phyloP scores from a whole-genome alignment of 2,113 vertebrate genomes.

The Equus quagga region DNA sequence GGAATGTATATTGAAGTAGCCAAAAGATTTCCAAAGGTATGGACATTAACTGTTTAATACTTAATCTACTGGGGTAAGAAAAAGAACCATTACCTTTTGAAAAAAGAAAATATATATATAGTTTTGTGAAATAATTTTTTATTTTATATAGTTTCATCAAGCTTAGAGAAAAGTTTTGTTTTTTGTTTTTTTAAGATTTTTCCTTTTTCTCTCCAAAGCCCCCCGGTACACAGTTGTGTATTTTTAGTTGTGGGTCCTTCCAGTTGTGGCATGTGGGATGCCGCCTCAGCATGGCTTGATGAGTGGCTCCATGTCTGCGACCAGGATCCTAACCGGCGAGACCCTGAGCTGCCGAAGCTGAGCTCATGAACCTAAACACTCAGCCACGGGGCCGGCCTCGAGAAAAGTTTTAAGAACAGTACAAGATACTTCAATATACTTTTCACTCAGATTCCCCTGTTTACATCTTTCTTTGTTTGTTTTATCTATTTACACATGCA shows the following conservation, averaged over 20 bases:
- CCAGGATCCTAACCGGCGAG: too few relatives aligned
- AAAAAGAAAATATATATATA: not conserved
- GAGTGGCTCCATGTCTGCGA: too few relatives aligned
- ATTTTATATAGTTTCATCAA: slow-evolving; percentile 22
- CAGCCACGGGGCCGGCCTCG: too few relatives aligned
- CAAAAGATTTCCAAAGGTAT: not conserved
- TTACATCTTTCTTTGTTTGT: not conserved
- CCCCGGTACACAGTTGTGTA: too few relatives aligned
- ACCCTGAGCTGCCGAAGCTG: too few relatives aligned
- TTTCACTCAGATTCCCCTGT: not conserved
- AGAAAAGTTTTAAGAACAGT: not conserved
- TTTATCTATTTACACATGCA: not conserved
- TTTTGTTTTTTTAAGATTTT: too few relatives aligned
- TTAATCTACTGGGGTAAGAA: not conserved
- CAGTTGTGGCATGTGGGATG: too few relatives aligned
- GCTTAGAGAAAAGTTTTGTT: not conserved
- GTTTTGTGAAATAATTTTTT: not conserved
- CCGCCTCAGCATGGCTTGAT: too few relatives aligned
- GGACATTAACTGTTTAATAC: not conserved
- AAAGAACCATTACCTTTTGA: not conserved
- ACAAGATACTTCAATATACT: not conserved
- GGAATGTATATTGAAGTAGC: not conserved
- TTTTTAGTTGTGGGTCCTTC: too few relatives aligned
- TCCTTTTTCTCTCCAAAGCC: too few relatives aligned
- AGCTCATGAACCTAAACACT: too few relatives aligned